A percentile compares a stretch with the other conserved stretches of the same genome.
phyloP scores from a whole-genome alignment of 2,113 vertebrate genomes.

The Chloebia gouldiae region DNA sequence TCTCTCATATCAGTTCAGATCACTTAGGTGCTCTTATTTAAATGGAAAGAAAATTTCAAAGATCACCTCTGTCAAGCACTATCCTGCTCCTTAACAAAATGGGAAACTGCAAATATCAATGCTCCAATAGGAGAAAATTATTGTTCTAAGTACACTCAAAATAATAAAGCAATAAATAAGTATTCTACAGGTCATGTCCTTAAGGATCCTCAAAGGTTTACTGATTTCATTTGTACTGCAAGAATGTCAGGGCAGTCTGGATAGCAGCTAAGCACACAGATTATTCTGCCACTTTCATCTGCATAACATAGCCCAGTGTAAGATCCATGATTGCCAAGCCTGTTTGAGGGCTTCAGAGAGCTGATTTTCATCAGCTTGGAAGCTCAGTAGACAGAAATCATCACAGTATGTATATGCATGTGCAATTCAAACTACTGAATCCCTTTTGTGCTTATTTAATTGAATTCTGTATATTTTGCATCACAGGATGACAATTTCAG shows the following conservation, averaged over 20 bases:
- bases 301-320: background rate
- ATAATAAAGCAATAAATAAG: background rate
- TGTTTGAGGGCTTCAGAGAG: background rate
- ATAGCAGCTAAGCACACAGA: background rate
- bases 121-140: background rate
- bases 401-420: background rate
- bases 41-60: background rate
- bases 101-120: background rate
- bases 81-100: background rate
- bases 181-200: background rate
- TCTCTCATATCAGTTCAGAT: background rate
- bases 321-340: background rate
- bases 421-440: background rate
- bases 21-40: background rate
- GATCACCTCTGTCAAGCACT: background rate
- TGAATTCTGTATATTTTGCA: background rate
- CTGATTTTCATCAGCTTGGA: background rate
- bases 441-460: background rate
- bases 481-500: background rate
- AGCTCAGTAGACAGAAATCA: background rate
- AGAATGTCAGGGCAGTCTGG: background rate
- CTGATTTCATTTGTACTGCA: background rate
- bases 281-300: background rate
- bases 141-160: background rate
- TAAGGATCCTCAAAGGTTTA: background rate